Conservation (phyloP, 1,140 invertebrate genomes). For the Idris sp. region DNA sequence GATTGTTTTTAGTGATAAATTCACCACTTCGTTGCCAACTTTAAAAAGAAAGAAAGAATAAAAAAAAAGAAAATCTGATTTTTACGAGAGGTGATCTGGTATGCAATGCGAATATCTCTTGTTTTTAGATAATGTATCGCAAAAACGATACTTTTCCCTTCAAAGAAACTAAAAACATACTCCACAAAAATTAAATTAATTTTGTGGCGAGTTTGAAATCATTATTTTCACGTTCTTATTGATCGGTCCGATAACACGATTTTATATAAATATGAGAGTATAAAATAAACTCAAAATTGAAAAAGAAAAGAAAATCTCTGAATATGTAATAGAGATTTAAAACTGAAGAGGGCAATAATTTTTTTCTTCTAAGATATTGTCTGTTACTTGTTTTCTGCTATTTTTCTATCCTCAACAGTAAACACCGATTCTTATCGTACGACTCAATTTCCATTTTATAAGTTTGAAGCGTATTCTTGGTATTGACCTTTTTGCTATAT, state of each 20-base stretch:
- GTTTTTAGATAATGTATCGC: conserved; percentile 45
- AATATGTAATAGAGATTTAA: too few relatives aligned
- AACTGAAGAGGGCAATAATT: conserved; percentile 23
- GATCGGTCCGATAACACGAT: conserved; percentile 1
- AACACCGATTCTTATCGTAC: conserved; percentile 59
- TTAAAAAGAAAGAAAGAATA: background rate
- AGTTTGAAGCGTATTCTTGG: conserved; percentile 35
- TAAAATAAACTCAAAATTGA: too few relatives aligned
- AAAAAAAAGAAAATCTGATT: conserved; percentile 6
- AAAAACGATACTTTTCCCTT: conserved; percentile 19
- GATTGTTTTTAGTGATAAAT: conserved; percentile 22
- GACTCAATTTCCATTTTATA: conserved; percentile 56
- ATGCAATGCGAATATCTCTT: conserved; percentile 36
- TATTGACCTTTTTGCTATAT: conserved; percentile 32
- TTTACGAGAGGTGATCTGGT: conserved; percentile 18
- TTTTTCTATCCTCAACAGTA: conserved; percentile 48
- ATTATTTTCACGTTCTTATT: conserved; percentile 15
- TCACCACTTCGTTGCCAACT: conserved; percentile 2
- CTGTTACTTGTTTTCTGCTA: conserved; percentile 44
- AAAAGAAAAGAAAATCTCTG: too few relatives aligned
- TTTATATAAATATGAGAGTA: too few relatives aligned
- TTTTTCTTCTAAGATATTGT: conserved; percentile 25
- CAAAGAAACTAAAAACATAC: conserved; percentile 29
- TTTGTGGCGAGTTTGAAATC: conserved; percentile 24
- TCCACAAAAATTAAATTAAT: conserved; percentile 38